Base-by-base conservation (phyloP, 2,888 invertebrate species). In the Phania funesta region DNA sequence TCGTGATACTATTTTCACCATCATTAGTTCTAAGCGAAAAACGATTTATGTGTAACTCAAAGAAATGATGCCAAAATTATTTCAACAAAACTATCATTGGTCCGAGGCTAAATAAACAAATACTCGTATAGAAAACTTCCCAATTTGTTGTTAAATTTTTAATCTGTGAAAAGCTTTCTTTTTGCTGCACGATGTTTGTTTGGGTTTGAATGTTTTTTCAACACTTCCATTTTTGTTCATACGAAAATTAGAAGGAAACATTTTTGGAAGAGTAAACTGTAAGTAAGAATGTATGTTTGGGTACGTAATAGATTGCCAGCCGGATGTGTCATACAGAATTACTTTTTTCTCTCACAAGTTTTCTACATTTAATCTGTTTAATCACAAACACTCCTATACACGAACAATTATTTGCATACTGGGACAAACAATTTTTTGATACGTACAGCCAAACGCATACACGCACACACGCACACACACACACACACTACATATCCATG, bases 341-440 rank as follows among this genome's bases (percentile, higher is more conserved):
- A 35, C 18, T 7, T 13, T 35, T 24, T 18, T 58, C 22, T 48
- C 18, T 41, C 50, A 38, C n/a, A 68, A 56, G 54, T 65, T 76
- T 76, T 81, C 54, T 60, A 60, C 54, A 71, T 76, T 76, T 81
- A 81, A 81, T 81, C 80, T 81, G 71, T 67, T 81, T 81, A 76
- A 81, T 71, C 71, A 76, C 70, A 58, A 65, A 60, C 44, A 60
- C 65, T 44, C 41, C 54, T 20, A 71, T 22, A 41, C 56, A 64
- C 35, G 56, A 16, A 16, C 16, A 35, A 13, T 13, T 54, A 13
- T n/a, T 26, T 20, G 3, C 62, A 62, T 5, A 22, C 18, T n/a
- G 18, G 54, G 9, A 20, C 44, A 54, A 44, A 64, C 32, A 54
- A 13, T 11, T 56, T 22, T 58, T 29, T 26, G 29, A 29, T 29